phyloP scores from a whole-genome alignment of 2,888 invertebrate genomes.

The Amiota mariae region DNA sequence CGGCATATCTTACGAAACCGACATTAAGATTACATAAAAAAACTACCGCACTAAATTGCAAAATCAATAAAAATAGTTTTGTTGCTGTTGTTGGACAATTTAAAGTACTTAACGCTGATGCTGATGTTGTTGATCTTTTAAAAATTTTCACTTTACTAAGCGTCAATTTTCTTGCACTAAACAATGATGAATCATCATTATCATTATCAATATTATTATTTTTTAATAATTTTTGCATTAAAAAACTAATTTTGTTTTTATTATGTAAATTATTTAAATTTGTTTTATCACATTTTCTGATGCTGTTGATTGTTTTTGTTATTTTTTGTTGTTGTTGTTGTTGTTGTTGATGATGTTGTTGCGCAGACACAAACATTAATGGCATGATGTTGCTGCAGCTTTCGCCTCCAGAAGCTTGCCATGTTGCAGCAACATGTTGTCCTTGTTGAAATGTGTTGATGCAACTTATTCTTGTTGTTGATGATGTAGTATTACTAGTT shows the following conservation, averaged over 20 bases:
- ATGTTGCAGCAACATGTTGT: constrained; percentile 15
- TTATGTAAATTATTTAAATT: constrained; percentile 57
- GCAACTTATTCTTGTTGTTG: constrained; percentile 42
- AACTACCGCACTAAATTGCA: constrained; percentile 69
- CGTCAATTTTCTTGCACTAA: background rate
- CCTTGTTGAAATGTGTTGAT: constrained; percentile 30
- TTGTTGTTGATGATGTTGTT: constrained; percentile 31
- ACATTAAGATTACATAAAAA: constrained; percentile 70
- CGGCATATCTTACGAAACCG: constrained; percentile 59
- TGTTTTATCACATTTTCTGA: constrained; percentile 65
- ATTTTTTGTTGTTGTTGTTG: constrained; percentile 11
- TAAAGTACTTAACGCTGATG: constrained; percentile 23
- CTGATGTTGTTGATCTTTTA: background rate
- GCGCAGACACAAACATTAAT: constrained; percentile 24
- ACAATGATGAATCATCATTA: background rate
- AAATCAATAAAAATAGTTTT: constrained; percentile 52
- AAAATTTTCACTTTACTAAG: constrained; percentile 20
- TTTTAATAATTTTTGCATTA: constrained; percentile 52
- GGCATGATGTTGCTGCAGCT: background rate
- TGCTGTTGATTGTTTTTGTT: constrained; percentile 39
- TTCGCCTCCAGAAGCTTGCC: background rate
- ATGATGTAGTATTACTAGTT: too few species aligned
- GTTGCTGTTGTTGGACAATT: constrained; percentile 34
- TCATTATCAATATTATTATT: constrained; percentile 26
- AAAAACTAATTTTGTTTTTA: constrained; percentile 61